A percentile compares a stretch with the other conserved stretches of the same genome.
These are phyloP conservation scores for Apus apus DNA, from an alignment of 2,113 vertebrate genomes.

Conservation along the genomic window DNA sequence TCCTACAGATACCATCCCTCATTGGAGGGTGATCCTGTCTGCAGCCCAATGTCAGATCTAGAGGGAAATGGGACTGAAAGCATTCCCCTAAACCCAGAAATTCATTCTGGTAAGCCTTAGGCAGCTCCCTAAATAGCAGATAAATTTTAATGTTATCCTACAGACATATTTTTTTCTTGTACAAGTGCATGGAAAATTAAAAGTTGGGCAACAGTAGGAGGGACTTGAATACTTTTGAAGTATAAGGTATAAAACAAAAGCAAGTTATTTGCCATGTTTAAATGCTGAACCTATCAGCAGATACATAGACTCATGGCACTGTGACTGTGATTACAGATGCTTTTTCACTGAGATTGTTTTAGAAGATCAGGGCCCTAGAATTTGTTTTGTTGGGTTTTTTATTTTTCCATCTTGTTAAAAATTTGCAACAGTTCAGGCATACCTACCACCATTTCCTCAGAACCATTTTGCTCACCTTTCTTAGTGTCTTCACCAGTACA, in stretches of 20 bases:
- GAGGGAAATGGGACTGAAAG: neutral
- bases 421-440: neutral
- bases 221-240: neutral
- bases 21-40: neutral
- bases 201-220: neutral
- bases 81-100: neutral
- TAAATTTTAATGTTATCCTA: neutral
- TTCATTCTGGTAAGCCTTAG: neutral
- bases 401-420: neutral
- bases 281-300: neutral
- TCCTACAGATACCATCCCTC: neutral
- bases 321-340: neutral
- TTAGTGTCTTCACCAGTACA: neutral
- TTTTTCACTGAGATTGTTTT: neutral
- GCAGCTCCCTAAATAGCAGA: neutral
- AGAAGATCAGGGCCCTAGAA: neutral
- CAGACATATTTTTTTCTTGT: neutral
- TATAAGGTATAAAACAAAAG: neutral
- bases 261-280: neutral
- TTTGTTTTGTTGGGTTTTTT: neutral
- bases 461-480: neutral
- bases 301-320: neutral
- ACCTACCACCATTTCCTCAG: neutral
- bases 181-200: neutral
- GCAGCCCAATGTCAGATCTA: neutral